phyloP scores from a whole-genome alignment of 2,113 vertebrate genomes.

The Petrocephalus zakoni region DNA sequence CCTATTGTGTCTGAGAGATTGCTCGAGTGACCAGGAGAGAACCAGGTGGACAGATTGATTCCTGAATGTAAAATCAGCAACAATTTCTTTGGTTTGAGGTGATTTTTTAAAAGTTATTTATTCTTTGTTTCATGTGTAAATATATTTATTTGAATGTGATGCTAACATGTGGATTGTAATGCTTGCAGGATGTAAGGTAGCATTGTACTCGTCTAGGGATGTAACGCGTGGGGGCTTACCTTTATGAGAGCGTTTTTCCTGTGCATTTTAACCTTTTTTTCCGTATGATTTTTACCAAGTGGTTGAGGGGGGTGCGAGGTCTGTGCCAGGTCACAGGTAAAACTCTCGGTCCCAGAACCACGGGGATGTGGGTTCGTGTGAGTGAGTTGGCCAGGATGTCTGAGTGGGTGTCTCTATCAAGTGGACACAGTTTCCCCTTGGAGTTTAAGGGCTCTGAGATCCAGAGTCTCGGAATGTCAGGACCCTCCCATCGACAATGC shows the following conservation, averaged over 20 bases:
- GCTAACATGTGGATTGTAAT: conserved; percentile 77
- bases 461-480: neutral
- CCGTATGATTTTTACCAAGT: neutral
- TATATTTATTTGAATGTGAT: conserved; percentile 84
- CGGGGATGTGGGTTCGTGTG: neutral
- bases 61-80: conserved; percentile 9
- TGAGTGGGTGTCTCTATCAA: neutral
- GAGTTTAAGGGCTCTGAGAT: neutral
- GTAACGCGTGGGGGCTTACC: conserved; percentile 45
- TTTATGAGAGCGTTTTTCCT: conserved; percentile 19
- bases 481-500: neutral
- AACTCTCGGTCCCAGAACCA: neutral
- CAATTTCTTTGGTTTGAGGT: conserved; percentile 66
- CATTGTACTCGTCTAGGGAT: conserved; percentile 22
- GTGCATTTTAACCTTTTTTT: neutral
- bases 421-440: neutral
- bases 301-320: neutral
- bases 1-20: neutral
- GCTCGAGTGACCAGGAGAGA: conserved; percentile 62
- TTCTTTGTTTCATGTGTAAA: conserved; percentile 72
- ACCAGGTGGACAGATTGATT: conserved; percentile 48
- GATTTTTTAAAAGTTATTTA: conserved; percentile 77
- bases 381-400: neutral
- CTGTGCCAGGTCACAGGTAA: neutral
- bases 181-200: conserved; percentile 76